Evolutionary conservation across 2,888 invertebrate genomes (phyloP), one percentile per base, ranked within the genome.

Genomic region (Chelonus formosanus): DNA sequence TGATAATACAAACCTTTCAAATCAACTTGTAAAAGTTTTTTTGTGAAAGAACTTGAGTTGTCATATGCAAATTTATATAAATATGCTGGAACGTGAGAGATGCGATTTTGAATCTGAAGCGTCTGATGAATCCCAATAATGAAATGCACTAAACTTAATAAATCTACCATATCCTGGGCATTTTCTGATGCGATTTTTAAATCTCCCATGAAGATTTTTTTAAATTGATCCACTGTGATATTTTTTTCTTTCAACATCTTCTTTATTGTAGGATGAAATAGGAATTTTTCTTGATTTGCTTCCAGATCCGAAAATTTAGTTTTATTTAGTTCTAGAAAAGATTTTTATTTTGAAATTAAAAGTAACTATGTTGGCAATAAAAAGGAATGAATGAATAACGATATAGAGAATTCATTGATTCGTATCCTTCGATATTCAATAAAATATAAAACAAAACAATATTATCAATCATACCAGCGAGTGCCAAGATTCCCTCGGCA

Each of bases 61-160:
- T 78, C 76, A 55, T 76, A 80, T 4, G 73, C 72, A 65, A 82
- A 79, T 45, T 73, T 71, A 40, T 83, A 83, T 4, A 77, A 59
- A 53, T 79, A 83, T 3, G 76, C 78, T 0, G 75, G 45, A 4
- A 8, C 20, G 0, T 47, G 4, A 5, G 20, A 7, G 50, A 63
- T 62, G 5, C 63, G 45, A 2, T 70, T 54, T 64, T 82, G 81
- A 3, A 66, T 32, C 32, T 72, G 67, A 2, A 73, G 65, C 0
- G 75, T 58, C 3, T 78, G 75, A 50, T 75, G 70, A 36, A 80
- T 72, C 3, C 75, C 78, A 5, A 67, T 66, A 1, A 73, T 0
- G 40, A 83, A 81, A 3, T 75, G 52, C 2, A 72, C 2, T 40
- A 81, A 80, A 3, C 73, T 50, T 0, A 69, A n/a, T 50, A 76